A percentile compares a stretch with the other conserved stretches of the same genome.
These are phyloP conservation scores for Bucco capensis DNA, from an alignment of 2,113 vertebrate species.

Conservation along the genomic window DNA sequence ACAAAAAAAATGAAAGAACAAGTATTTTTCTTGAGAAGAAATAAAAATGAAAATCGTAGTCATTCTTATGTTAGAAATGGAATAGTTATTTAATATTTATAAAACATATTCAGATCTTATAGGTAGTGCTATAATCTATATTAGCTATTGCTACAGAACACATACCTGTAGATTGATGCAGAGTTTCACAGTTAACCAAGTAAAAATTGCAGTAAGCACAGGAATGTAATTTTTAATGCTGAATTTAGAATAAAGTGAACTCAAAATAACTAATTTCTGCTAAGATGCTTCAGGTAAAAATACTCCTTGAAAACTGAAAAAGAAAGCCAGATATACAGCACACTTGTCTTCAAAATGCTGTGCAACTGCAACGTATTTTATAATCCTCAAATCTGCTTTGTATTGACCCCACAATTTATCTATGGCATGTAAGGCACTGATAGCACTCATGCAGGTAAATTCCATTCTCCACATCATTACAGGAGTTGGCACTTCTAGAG, in stretches of 20 bases:
- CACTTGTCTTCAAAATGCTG: constrained; percentile 1
- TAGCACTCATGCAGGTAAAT: constrained; percentile 47
- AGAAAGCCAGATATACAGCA: background rate
- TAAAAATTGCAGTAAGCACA: background rate
- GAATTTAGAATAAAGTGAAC: background rate
- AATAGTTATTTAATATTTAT: background rate
- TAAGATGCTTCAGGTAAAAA: background rate
- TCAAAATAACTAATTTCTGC: background rate
- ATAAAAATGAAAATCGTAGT: background rate
- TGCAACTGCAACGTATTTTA: constrained; percentile 26
- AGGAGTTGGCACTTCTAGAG: background rate
- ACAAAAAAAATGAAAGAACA: background rate
- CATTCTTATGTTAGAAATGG: background rate
- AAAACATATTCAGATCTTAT: background rate
- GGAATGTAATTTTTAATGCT: background rate
- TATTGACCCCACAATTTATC: constrained; percentile 51
- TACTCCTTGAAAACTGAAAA: background rate
- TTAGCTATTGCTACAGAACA: background rate
- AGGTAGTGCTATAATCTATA: background rate
- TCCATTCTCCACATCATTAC: constrained; percentile 43
- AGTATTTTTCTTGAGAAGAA: background rate
- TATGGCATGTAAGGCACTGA: constrained; percentile 1
- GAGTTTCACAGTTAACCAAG: background rate
- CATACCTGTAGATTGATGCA: background rate
- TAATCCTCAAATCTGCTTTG: constrained; percentile 27